Base-by-base conservation (phyloP, 2,888 invertebrate species). In the Clepsis dumicolana region DNA sequence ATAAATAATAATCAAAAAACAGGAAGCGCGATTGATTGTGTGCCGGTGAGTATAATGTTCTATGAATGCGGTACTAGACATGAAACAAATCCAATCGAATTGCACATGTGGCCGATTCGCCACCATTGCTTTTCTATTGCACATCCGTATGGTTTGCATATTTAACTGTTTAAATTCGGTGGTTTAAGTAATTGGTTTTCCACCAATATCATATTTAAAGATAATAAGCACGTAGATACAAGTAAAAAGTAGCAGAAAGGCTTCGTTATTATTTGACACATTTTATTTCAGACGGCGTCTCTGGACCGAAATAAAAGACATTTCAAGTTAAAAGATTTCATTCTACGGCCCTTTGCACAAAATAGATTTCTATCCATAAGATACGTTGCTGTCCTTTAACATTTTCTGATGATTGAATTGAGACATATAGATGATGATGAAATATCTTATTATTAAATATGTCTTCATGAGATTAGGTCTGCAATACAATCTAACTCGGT, bases 391-490 rank as follows among this genome's bases (percentile, higher is more conserved):
- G 4, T 8, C 21, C n/a, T 35, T 68, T 50, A 66, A 56, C 44
- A 38, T 50, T 62, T 50, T 29, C 38, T 57, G 57, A 27, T 52
- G 60, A 60, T 60, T 60, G 60, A 61, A 61, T 48, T 29, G 21
- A 48, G 27, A 29, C 48, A 29, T 61, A 61, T 21, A 27, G 27
- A 21, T 48, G 50, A 21, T 48, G 50, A 57, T 63, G 56, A 60
- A 60, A 65, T 44, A 53, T 66, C 61, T n/a, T 29, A n/a, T n/a
- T n/a, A n/a, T n/a, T n/a, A 24, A 56, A 44, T 44, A 50, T 24
- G 24, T 61, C 62, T 38, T 21, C 62, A 29, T 57, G 62, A 52
- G 67, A 67, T 68, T 63, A 63, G 50, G 67, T 21, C 57, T 16
- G 41, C 63, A 57, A 59, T 63, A 56, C 52, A 63, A 63, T 68